Percentiles rank a stretch among this genome's conserved stretches.
These are phyloP conservation scores for Sogatella furcifera DNA, from an alignment of 1,140 invertebrate species.

Conservation along the genomic window DNA sequence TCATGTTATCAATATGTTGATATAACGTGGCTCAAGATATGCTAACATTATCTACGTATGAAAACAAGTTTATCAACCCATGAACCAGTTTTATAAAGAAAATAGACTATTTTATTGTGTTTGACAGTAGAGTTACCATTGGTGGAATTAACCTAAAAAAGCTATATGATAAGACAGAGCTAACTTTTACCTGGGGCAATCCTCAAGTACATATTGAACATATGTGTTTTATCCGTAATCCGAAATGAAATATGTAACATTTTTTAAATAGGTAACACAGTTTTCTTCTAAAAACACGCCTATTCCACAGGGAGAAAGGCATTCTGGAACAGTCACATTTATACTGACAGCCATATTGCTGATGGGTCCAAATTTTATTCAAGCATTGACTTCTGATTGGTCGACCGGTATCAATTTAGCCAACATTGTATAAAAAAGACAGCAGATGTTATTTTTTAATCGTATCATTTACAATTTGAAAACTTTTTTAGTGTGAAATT, in stretches of 20 bases:
- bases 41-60: neutral
- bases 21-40: neutral
- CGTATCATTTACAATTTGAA: too few species aligned
- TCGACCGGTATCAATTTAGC: neutral
- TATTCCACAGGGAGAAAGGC: constrained; percentile 58
- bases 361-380: constrained; percentile 57
- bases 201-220: neutral
- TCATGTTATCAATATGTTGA: neutral
- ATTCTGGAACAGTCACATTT: constrained; percentile 70
- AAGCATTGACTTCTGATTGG: constrained; percentile 16
- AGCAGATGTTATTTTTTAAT: too few species aligned
- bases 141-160: neutral
- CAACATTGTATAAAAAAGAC: too few species aligned
- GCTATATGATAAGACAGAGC: neutral
- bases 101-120: neutral
- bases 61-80: neutral
- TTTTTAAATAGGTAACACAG: constrained; percentile 6
- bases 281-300: constrained; percentile 2
- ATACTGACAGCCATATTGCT: constrained; percentile 80
- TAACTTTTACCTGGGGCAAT: neutral
- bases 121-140: neutral
- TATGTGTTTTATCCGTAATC: constrained; percentile 7
- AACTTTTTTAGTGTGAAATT: too few species aligned
- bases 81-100: neutral
- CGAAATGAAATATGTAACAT: constrained; percentile 5